Percentiles rank a stretch among this genome's conserved stretches.
These are phyloP conservation scores for Cotesia typhae DNA, from an alignment of 1,140 invertebrate genomes.

Conservation along the genomic window DNA sequence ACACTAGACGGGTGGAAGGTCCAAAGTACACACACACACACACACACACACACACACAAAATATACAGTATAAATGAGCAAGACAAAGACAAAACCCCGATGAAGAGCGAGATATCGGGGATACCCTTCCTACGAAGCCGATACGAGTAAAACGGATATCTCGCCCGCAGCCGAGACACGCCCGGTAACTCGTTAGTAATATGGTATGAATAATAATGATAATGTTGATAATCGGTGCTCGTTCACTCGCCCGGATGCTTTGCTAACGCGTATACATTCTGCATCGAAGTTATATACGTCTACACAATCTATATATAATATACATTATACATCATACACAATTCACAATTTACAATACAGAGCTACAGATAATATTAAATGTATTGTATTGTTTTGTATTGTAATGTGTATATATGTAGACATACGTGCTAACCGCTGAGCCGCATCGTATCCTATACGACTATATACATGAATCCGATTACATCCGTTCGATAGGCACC, in stretches of 20 bases:
- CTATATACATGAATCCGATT: conserved; percentile 12
- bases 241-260: conserved; percentile 26
- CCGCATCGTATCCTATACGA: conserved; percentile 19
- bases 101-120: neutral
- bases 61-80: too few relatives aligned
- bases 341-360: neutral
- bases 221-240: conserved; percentile 28
- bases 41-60: too few relatives aligned
- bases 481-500: conserved; percentile 12
- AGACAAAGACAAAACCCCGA: conserved; percentile 13
- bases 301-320: neutral
- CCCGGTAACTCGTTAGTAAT: conserved; percentile 23
- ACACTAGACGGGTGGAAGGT: too few relatives aligned
- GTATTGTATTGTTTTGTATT: neutral
- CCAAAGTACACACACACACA: too few relatives aligned
- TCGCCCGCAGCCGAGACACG: conserved; percentile 23
- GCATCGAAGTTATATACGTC: neutral
- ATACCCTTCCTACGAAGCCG: neutral
- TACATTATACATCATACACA: neutral
- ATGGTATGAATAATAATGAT: conserved; percentile 28
- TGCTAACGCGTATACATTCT: conserved; percentile 14
- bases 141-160: conserved; percentile 17
- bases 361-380: too few relatives aligned
- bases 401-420: neutral
- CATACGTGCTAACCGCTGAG: conserved; percentile 7